Base-by-base conservation (phyloP, 2,888 invertebrate genomes). In the Nemurella pictetii region DNA sequence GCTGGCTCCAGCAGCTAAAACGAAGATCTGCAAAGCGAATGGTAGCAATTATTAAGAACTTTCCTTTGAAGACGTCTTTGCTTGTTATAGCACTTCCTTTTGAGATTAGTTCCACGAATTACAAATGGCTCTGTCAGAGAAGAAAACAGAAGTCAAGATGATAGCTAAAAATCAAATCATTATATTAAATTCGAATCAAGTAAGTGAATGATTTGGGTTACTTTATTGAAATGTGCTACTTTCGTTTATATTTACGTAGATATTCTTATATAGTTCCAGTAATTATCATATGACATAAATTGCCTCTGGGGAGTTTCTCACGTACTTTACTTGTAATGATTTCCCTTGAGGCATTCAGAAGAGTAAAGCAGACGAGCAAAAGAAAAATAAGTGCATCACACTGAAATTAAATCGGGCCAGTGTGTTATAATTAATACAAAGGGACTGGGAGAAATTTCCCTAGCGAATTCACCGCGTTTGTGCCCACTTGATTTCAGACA, bases 211-310 rank as follows among this genome's bases (percentile, higher is more conserved):
- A 82, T 55, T 82, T 82, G 82, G 72, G 82, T 55, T 72, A 72
- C 72, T 82, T 82, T 55, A 82, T 82, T 55, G 55, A 82, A 82
- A 82, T 82, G 82, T 82, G 55, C 82, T 82, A 82, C 82, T 82
- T 82, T 82, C 82, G 80, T 81, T 81, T 80, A 32, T 75, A 75
- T 75, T 27, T 75, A 75, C 28, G 28, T 75, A 75, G 9, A 20
- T 75, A 75, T 75, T 27, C 28, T 27, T 75, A 75, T 75, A 75
- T 78, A 2, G 4, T 12, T 29, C 15, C 55, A 55, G 55, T 82
- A 82, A 82, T 82, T 82, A 82, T 82, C 55, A 82, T 82, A 72
- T 72, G 82, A 82, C 82, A 82, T 82, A 82, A 82, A 82, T 82
- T 82, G 72, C 72, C 55, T 2, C n/a, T 29, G 82, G 5, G 28